phyloP scores from a whole-genome alignment of 2,888 invertebrate genomes.

The Acleris cristana region DNA sequence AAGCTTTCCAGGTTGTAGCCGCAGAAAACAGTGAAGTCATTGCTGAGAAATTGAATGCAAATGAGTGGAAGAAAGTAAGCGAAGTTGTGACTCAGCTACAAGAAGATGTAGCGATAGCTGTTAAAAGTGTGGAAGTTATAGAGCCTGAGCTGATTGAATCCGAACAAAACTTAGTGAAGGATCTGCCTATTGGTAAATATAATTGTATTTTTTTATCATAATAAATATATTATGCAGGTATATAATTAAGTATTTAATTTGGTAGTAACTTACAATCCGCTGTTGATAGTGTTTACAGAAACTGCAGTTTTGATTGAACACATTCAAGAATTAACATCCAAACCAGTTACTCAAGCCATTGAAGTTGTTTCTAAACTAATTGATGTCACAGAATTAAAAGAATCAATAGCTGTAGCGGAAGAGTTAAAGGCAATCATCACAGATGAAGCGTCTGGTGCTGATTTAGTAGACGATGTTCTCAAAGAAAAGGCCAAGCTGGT shows the following conservation, averaged over 20 bases:
- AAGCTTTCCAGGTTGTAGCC: conserved; percentile 47
- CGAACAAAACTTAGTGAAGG: no score
- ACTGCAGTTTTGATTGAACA: conserved; percentile 44
- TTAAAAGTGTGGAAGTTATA: no score
- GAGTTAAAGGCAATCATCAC: conserved; percentile 42
- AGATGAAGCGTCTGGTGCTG: conserved; percentile 13
- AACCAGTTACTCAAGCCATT: conserved; percentile 45
- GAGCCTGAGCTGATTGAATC: no score
- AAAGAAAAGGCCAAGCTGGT: no score
- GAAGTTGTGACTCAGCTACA: conserved; percentile 56
- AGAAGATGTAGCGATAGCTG: conserved; percentile 50
- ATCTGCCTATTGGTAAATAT: no score
- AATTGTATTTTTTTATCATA: no score
- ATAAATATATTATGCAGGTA: no score
- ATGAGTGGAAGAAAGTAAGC: conserved; percentile 49
- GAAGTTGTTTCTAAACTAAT: conserved; percentile 42
- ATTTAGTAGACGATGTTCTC: no score
- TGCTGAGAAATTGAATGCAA: conserved; percentile 40
- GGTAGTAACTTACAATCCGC: no score
- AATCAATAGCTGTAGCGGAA: conserved; percentile 43
- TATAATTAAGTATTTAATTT: no score
- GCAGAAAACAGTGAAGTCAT: conserved; percentile 50
- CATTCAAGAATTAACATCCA: conserved; percentile 49
- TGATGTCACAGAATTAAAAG: conserved; percentile 47
- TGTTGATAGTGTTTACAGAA: conserved; percentile 24